Base-by-base conservation (phyloP, 2,113 vertebrate species). In the Callorhinus ursinus region DNA sequence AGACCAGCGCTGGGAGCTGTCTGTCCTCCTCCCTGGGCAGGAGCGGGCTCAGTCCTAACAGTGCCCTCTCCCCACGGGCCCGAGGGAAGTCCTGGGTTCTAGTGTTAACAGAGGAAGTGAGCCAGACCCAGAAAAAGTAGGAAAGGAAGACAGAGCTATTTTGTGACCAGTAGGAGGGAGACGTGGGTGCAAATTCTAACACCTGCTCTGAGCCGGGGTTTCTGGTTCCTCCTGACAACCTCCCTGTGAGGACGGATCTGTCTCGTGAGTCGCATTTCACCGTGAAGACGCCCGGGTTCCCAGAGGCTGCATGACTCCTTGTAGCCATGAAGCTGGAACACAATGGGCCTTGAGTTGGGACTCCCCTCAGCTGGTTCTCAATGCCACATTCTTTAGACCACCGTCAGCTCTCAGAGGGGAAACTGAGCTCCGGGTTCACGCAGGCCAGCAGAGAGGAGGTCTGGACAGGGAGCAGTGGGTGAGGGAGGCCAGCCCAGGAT, bases 281-380 rank as follows among this genome's bases (percentile, higher is more conserved):
- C 72, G 4, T 15, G 24, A 46, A 46, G 72, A 28, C 24, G 8
- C 72, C 42, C 16, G 42, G 22, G 72, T 15, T 49, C 42, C 0
- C 14, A 28, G 42, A 28, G 39, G 77, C 51, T 71, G 84, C 14
- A 1, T 1, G 4, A 59, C 79, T 42, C 7, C 26, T 61, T 15
- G 53, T 3, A 5, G 4, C 21, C 42, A 18, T 0, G 1, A 22
- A 82, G 12, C 13, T 2, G 5, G 10, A 65, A 5, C 76, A 13
- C 0, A 2, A 3, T 16, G 16, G 46, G 69, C 2, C 13, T 11
- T 4, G 28, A 2, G 8, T 1, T 14, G 28, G 36, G 28, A 36
- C 57, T 22, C 49, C 31, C 7, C 26, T 15, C 33, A 5, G 55
- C 46, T 5, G 53, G 26, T 46, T 82, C 72, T 33, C 13, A 53